Percentiles rank a stretch among this genome's conserved stretches.
Evolutionary conservation across 2,888 invertebrate species (phyloP).

Genomic region (Hypercompe scribonia): DNA sequence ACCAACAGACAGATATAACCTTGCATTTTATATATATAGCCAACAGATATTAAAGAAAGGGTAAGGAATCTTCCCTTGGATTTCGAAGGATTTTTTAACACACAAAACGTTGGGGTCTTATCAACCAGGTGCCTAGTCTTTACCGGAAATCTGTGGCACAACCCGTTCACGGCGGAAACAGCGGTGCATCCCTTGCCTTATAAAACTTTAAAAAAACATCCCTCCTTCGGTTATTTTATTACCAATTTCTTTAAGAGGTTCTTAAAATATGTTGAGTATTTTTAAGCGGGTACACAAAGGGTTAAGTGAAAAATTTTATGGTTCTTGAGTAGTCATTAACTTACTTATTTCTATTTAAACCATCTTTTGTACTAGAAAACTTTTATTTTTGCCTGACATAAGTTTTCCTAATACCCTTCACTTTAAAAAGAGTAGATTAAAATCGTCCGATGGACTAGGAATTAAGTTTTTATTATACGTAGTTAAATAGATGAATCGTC

Average conservation of each 20-base stretch:
- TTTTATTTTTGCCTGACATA: no score
- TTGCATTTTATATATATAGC: constrained; percentile 18
- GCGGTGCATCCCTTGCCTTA: constrained; percentile 77
- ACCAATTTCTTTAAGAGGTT: constrained; percentile 46
- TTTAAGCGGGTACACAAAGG: constrained; percentile 27
- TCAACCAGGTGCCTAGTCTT: constrained; percentile 81
- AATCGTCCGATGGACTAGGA: no score
- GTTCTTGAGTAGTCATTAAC: background rate
- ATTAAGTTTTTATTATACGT: no score
- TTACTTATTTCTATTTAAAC: background rate
- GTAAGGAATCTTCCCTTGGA: constrained; percentile 74
- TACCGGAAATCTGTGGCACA: constrained; percentile 84
- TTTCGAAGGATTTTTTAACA: constrained; percentile 71
- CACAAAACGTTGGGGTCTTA: constrained; percentile 76
- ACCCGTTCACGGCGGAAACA: constrained; percentile 82
- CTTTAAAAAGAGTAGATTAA: no score
- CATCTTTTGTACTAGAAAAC: background rate
- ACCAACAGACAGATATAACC: constrained; percentile 26
- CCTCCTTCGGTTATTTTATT: constrained; percentile 59
- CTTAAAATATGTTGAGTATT: constrained; percentile 39
- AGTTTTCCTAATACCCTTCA: no score
- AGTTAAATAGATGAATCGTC: no score
- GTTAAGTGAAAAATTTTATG: constrained; percentile 25
- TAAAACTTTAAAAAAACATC: constrained; percentile 68
- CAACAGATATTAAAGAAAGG: constrained; percentile 68